These are phyloP conservation scores for Theretra japonica DNA, from an alignment of 2,888 invertebrate species.

Conservation along the genomic window DNA sequence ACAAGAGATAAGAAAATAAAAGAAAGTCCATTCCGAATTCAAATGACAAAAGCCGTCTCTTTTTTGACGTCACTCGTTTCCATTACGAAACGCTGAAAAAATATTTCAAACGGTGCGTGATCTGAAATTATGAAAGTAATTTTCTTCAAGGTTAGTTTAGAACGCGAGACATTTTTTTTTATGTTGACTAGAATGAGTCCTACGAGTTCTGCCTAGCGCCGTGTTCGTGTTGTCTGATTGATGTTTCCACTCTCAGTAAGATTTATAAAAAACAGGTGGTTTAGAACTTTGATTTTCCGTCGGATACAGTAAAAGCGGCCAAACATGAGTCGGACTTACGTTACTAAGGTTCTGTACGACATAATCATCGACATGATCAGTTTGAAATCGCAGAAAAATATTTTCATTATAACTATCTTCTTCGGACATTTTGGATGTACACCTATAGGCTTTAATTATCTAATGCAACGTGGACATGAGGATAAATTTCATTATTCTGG, in stretches of 20 bases:
- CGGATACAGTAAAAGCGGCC: background rate
- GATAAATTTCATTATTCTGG: too few species aligned
- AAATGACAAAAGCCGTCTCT: background rate
- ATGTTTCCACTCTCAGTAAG: background rate
- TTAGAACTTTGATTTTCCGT: background rate
- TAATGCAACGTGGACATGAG: too few species aligned
- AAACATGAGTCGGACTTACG: background rate
- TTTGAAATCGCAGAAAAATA: too few species aligned
- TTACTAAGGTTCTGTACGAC: too few species aligned
- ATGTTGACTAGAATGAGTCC: background rate
- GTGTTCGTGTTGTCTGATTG: background rate
- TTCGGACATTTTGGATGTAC: too few species aligned
- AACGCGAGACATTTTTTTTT: background rate
- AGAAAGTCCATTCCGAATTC: too few species aligned
- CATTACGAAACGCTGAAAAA: background rate
- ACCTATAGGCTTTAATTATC: too few species aligned
- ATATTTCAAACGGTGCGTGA: background rate
- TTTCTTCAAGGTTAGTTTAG: background rate
- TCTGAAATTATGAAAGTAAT: constrained; percentile 6
- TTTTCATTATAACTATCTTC: too few species aligned
- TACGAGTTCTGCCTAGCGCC: background rate
- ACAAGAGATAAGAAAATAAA: too few species aligned
- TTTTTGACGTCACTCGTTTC: background rate
- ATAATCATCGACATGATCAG: too few species aligned
- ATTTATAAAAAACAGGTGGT: constrained; percentile 14